Evolutionary conservation across 2,888 invertebrate genomes (phyloP).

Genomic region (Orthosia cruda): DNA sequence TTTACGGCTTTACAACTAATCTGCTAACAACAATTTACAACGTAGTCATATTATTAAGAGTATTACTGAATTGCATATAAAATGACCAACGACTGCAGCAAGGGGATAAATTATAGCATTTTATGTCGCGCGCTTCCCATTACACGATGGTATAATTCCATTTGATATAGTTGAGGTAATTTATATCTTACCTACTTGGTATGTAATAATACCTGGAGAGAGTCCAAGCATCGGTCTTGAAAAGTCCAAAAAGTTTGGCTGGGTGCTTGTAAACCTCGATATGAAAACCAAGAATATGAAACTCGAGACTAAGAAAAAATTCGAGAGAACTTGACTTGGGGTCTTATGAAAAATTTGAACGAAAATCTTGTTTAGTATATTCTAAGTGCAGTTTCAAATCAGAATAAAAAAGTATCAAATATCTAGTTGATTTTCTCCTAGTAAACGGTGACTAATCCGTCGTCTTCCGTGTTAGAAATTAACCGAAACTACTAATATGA

Average conservation of each 20-base stretch:
- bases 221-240: constrained; percentile 41
- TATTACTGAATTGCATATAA: constrained; percentile 55
- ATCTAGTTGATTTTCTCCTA: constrained; percentile 48
- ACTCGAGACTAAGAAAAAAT: neutral
- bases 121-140: constrained; percentile 52
- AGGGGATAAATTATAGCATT: constrained; percentile 52
- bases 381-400: constrained; percentile 30
- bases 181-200: constrained; percentile 55
- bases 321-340: neutral
- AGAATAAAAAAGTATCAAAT: constrained; percentile 29
- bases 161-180: constrained; percentile 57
- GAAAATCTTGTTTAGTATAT: constrained; percentile 9
- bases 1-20: constrained; percentile 29
- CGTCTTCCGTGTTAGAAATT: constrained; percentile 67
- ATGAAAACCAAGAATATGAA: constrained; percentile 28
- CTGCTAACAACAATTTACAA: constrained; percentile 38
- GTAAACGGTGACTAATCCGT: constrained; percentile 51
- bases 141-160: constrained; percentile 61
- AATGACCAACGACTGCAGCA: constrained; percentile 41
- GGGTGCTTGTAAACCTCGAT: constrained; percentile 16
- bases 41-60: constrained; percentile 21
- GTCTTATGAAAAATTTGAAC: neutral
- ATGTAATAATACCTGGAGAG: constrained; percentile 56
- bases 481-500: constrained; percentile 74
- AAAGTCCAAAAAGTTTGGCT: constrained; percentile 41